Evolutionary conservation across 2,888 invertebrate species (phyloP), one percentile per base, ranked within the genome.

Genomic region (Protodeltote pygarga): DNA sequence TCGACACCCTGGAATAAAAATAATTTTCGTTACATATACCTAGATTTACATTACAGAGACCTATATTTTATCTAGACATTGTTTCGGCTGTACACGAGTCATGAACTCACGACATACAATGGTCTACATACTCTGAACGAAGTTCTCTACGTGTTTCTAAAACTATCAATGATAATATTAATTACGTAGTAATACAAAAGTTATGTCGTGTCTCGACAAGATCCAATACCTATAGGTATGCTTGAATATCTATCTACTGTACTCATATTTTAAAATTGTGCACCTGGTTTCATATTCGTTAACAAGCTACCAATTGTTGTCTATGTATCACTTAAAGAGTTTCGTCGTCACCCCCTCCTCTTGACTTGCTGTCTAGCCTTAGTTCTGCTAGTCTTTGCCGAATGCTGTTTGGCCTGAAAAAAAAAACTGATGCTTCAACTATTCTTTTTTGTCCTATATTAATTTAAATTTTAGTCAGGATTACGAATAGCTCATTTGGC

Each of bases 321-420:
- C 28, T 52, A 19, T 23, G 38, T 54, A 34, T 48, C 34, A 37
- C 48, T 82, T 83, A 85, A 63, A 81, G 65, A 2, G 81, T 81
- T 47, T 86, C 87, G 27, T 89, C 89, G 21, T 87, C 87, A 33
- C 88, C 89, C 34, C 89, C 87, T 2, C 89, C 87, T 54, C 89
- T 77, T 3, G 89, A 88, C 52, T 89, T 91, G 77, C 85, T 89
- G 68, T 91, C 89, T 54, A 89, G 71, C 61, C 89, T 79, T 44
- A 90, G 64, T 54, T 91, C 90, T 33, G 89, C 90, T 52, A 91
- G 69, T 61, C 88, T 81, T 67, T 90, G 90, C 27, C 85, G 77
- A 57, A 89, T 88, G 60, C 90, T 91, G 67, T 87, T 91, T 59
- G 88, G 89, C 65, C 91, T 58, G 37, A 5, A 62, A 53, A 20